Percentiles rank a stretch among this genome's conserved stretches.
These are phyloP conservation scores for Philopedon plagiatum DNA, from an alignment of 2,888 invertebrate genomes.

Conservation along the genomic window DNA sequence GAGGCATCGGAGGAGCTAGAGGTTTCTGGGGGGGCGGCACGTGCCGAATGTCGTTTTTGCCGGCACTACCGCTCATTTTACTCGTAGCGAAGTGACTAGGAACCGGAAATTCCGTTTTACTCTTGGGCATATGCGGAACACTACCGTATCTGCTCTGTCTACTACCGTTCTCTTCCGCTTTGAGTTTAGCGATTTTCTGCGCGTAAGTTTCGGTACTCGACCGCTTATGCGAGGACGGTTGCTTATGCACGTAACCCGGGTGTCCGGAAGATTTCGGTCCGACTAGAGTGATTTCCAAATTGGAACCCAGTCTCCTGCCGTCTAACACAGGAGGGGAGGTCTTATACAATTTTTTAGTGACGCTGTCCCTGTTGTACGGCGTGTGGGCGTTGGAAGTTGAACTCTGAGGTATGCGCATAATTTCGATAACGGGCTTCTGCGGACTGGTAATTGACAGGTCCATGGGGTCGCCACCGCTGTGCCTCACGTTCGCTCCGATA, in stretches of 20 bases:
- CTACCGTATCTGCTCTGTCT: constrained; percentile 53
- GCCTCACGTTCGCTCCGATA: constrained; percentile 28
- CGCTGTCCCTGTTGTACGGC: constrained; percentile 48
- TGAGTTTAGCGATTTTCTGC: constrained; percentile 67
- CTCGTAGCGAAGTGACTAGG: constrained; percentile 29
- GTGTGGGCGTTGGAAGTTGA: constrained; percentile 32
- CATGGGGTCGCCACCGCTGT: constrained; percentile 72
- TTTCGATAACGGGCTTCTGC: constrained; percentile 72
- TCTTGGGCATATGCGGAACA: constrained; percentile 40
- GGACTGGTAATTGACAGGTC: constrained; percentile 76
- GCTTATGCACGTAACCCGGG: constrained; percentile 12
- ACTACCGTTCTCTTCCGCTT: constrained; percentile 61
- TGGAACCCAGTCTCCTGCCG: constrained; percentile 73
- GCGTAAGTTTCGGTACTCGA: constrained; percentile 73
- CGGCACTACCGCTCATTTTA: constrained; percentile 18
- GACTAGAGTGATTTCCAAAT: constrained; percentile 81
- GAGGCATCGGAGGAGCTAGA: constrained; percentile 50
- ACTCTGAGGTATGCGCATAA: constrained; percentile 71
- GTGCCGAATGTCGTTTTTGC: constrained; percentile 14
- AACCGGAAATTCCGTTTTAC: constrained; percentile 36
- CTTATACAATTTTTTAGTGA: constrained; percentile 58
- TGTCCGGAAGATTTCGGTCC: constrained; percentile 51
- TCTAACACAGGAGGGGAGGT: constrained; percentile 63
- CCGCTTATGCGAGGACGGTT: constrained; percentile 68
- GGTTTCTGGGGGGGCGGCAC: constrained; percentile 32